Percentiles rank a stretch among this genome's conserved stretches.
phyloP scores from a whole-genome alignment of 2,113 vertebrate genomes.

The Boleophthalmus pectinirostris region DNA sequence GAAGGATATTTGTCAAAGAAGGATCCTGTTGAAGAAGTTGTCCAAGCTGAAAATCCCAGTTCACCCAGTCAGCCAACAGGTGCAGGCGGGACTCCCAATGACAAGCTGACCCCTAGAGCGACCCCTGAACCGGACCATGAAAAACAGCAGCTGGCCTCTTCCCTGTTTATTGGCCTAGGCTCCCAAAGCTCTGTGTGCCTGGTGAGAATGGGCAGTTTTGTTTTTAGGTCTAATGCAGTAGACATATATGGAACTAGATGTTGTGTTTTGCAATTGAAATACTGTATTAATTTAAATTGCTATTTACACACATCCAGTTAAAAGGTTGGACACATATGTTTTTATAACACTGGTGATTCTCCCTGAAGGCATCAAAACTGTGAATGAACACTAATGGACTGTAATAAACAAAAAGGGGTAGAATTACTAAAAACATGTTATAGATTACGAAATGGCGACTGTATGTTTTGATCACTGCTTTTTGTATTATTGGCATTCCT shows the following conservation, averaged over 20 bases:
- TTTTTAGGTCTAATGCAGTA: background rate
- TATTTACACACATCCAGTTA: too few relatives aligned
- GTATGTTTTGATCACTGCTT: too few relatives aligned
- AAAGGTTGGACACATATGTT: too few relatives aligned
- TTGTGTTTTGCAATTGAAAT: background rate
- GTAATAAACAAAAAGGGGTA: background rate
- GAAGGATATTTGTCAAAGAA: constrained; percentile 90
- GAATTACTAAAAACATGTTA: background rate
- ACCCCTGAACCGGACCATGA: constrained; percentile 78
- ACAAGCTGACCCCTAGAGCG: constrained; percentile 24
- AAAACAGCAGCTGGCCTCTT: constrained; percentile 89
- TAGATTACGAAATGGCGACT: too few relatives aligned
- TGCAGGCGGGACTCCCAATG: constrained; percentile 23
- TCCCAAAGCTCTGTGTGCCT: constrained; percentile 80
- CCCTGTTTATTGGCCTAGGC: constrained; percentile 87
- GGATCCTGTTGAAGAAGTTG: constrained; percentile 69
- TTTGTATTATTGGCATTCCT: too few relatives aligned
- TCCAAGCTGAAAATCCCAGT: constrained; percentile 50
- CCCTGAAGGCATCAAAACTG: too few relatives aligned
- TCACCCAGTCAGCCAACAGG: constrained; percentile 50
- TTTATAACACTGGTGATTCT: background rate
- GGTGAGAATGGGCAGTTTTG: constrained; percentile 70
- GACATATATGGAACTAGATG: background rate
- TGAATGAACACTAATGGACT: background rate
- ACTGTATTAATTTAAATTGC: too few relatives aligned